Percentiles rank a stretch among this genome's conserved stretches.
Evolutionary conservation across 2,797 vertebrate species (phyloP).

Genomic region (Gouania willdenowi): DNA sequence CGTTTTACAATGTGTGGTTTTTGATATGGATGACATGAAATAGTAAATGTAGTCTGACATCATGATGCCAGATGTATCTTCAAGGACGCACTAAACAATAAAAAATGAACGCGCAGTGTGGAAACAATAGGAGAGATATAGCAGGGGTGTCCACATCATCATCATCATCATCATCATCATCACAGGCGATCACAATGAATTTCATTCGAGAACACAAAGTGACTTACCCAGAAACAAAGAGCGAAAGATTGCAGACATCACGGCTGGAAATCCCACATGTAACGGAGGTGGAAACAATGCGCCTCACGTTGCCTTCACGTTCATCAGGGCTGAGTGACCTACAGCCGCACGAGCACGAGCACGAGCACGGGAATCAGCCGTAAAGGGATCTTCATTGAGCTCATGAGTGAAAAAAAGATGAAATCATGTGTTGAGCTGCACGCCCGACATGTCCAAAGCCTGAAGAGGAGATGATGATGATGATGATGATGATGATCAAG

Average conservation of each 20-base stretch:
- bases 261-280: constrained; percentile 72
- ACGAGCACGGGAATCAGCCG: constrained; percentile 30
- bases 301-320: constrained; percentile 56
- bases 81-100: background rate
- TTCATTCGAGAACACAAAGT: too few species aligned
- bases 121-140: background rate
- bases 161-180: background rate
- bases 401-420: constrained; percentile 64
- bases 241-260: constrained; percentile 74
- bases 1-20: too few species aligned
- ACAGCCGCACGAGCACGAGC: constrained; percentile 53
- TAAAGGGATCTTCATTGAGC: constrained; percentile 53
- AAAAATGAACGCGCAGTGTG: too few species aligned
- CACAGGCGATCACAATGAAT: too few species aligned
- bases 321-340: constrained; percentile 56
- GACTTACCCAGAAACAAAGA: constrained; percentile 81
- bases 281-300: constrained; percentile 66
- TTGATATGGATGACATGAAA: background rate
- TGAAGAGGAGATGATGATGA: too few species aligned
- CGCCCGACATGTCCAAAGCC: constrained; percentile 53
- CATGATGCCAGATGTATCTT: constrained; percentile 25
- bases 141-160: background rate
- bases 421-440: constrained; percentile 63
- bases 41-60: constrained; percentile 50
- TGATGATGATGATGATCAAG: too few species aligned